A percentile compares a stretch with the other conserved stretches of the same genome.
These are phyloP conservation scores for Drosophila nikananu DNA, from an alignment of 1,140 invertebrate genomes.

Conservation along the genomic window DNA sequence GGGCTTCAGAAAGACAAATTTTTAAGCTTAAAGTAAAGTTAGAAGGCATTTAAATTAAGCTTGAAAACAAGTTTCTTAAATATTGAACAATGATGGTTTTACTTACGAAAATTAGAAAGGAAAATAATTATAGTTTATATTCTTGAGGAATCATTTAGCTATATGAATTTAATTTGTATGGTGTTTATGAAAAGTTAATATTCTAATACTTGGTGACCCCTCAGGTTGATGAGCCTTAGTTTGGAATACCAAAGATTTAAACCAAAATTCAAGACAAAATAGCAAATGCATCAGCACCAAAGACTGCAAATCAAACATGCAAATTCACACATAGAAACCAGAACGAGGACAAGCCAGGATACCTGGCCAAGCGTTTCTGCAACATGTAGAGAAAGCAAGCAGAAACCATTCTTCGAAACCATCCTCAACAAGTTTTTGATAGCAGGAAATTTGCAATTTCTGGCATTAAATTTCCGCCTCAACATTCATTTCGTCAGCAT, in stretches of 20 bases:
- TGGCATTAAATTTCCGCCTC: constrained; percentile 76
- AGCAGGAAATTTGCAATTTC: constrained; percentile 81
- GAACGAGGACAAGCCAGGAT: constrained; percentile 14
- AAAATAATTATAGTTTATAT: background rate
- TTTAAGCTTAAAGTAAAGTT: too few relatives aligned
- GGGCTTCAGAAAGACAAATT: background rate
- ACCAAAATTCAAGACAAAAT: background rate
- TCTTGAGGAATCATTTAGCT: too few relatives aligned
- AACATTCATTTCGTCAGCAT: constrained; percentile 52
- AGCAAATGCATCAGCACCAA: constrained; percentile 21
- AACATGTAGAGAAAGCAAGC: constrained; percentile 10
- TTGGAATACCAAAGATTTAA: background rate
- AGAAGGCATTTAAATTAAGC: background rate
- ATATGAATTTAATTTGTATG: background rate
- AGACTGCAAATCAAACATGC: constrained; percentile 71
- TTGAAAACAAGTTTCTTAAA: background rate
- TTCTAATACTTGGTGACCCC: background rate
- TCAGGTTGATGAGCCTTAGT: constrained; percentile 4
- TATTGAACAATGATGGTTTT: background rate
- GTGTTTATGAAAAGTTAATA: background rate
- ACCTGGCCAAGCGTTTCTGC: constrained; percentile 18
- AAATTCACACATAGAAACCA: constrained; percentile 44
- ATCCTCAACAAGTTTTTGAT: constrained; percentile 66
- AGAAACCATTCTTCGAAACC: constrained; percentile 9
- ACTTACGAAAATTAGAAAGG: background rate